Evolutionary conservation across 2,797 vertebrate species (phyloP).

Genomic region (Peromyscus melanophrys): DNA sequence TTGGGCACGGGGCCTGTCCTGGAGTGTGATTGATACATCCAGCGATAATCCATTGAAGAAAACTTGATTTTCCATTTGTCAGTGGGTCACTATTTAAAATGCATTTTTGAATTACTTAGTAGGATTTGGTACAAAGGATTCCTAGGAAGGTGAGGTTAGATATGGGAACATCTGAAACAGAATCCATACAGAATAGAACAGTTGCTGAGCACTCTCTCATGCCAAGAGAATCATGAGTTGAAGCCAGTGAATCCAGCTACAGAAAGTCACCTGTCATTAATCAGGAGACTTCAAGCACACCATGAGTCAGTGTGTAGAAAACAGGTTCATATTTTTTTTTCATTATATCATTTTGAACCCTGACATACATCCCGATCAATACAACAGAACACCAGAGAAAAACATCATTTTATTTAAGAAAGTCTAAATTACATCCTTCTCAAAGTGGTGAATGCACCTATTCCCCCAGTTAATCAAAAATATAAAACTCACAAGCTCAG

Average conservation of each 20-base stretch:
- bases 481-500: background rate
- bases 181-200: background rate
- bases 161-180: background rate
- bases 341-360: background rate
- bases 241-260: background rate
- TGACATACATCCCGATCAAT: background rate
- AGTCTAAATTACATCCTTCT: background rate
- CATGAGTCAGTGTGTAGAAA: background rate
- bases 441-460: background rate
- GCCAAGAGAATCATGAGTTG: background rate
- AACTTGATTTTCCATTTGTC: background rate
- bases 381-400: background rate
- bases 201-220: background rate
- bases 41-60: background rate
- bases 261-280: background rate
- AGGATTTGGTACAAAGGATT: background rate
- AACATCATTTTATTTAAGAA: background rate
- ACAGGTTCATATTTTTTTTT: background rate
- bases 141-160: background rate
- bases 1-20: no score
- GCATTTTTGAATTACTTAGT: background rate
- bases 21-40: background rate
- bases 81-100: background rate
- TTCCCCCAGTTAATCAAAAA: constrained; percentile 20
- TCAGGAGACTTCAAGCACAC: background rate